These are phyloP conservation scores for Calidris pygmaea DNA, from an alignment of 2,113 vertebrate genomes.

Conservation along the genomic window DNA sequence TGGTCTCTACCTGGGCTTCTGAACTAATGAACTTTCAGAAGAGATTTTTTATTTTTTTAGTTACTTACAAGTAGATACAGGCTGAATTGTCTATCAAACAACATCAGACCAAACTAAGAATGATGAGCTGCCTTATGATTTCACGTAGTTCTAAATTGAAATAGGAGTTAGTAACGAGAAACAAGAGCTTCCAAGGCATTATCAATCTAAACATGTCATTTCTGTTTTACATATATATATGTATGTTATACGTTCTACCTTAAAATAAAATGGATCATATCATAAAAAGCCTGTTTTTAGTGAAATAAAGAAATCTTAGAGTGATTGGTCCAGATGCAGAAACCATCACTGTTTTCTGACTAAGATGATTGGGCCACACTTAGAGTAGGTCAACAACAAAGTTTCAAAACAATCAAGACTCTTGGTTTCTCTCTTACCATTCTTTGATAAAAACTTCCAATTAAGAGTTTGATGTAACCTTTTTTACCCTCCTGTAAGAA, in stretches of 20 bases:
- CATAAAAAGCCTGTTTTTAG: neutral
- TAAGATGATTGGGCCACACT: neutral
- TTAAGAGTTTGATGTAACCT: neutral
- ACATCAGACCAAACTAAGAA: neutral
- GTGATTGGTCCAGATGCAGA: neutral
- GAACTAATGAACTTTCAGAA: neutral
- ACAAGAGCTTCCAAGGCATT: neutral
- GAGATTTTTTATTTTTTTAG: neutral
- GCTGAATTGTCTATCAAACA: neutral
- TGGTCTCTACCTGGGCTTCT: neutral
- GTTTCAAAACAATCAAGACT: neutral
- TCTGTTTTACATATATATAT: neutral
- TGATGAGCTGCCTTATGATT: neutral
- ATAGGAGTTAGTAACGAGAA: neutral
- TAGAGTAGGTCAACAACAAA: neutral
- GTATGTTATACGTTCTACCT: neutral
- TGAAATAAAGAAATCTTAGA: neutral
- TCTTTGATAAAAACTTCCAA: neutral
- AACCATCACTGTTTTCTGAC: neutral
- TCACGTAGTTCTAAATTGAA: neutral
- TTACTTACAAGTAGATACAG: neutral
- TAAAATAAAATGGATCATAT: neutral
- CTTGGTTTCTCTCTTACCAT: neutral
- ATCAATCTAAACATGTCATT: neutral
- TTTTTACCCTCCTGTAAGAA: neutral